A percentile compares a stretch with the other conserved stretches of the same genome.
Conservation (phyloP, 2,888 invertebrate genomes). For the Tetramorium bicarinatum region DNA sequence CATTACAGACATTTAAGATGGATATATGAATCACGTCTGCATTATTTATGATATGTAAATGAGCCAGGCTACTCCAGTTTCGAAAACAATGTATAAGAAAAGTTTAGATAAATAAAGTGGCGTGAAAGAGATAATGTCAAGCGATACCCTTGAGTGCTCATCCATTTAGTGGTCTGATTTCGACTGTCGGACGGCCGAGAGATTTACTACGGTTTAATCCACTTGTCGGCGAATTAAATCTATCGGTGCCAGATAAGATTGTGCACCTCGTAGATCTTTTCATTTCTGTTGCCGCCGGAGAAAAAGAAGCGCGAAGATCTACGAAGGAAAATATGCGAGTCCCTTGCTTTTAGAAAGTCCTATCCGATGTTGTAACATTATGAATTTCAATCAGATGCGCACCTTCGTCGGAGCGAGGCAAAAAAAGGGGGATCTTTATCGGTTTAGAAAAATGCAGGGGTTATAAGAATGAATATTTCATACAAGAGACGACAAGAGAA, state of each 20-base stretch:
- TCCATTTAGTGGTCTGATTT: slow-evolving; percentile 62
- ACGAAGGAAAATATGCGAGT: not conserved
- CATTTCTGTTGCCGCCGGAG: slow-evolving; percentile 57
- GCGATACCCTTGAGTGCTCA: slow-evolving; percentile 46
- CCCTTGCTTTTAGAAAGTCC: not conserved
- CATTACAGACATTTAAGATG: not conserved
- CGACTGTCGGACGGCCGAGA: slow-evolving; percentile 48
- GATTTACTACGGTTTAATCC: slow-evolving; percentile 72
- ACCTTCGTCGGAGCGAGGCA: not conserved
- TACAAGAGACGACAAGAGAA: not conserved
- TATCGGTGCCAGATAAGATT: slow-evolving; percentile 63
- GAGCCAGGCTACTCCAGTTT: not conserved
- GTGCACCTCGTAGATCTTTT: slow-evolving; percentile 34
- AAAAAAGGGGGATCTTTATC: not conserved
- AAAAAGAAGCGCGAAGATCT: slow-evolving; percentile 11
- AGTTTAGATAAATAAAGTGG: not conserved
- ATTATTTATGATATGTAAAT: not conserved
- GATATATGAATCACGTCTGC: not conserved
- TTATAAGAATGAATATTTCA: slow-evolving; percentile 2
- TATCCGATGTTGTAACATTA: not conserved
- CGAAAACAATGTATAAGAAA: not conserved
- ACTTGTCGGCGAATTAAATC: slow-evolving; percentile 75
- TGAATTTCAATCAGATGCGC: slow-evolving; percentile 10
- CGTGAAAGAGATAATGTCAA: slow-evolving; percentile 57
- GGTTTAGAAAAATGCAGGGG: not conserved